Percentiles rank a stretch among this genome's conserved stretches.
phyloP scores from a whole-genome alignment of 2,797 vertebrate genomes.

The Bothrops alternatus region DNA sequence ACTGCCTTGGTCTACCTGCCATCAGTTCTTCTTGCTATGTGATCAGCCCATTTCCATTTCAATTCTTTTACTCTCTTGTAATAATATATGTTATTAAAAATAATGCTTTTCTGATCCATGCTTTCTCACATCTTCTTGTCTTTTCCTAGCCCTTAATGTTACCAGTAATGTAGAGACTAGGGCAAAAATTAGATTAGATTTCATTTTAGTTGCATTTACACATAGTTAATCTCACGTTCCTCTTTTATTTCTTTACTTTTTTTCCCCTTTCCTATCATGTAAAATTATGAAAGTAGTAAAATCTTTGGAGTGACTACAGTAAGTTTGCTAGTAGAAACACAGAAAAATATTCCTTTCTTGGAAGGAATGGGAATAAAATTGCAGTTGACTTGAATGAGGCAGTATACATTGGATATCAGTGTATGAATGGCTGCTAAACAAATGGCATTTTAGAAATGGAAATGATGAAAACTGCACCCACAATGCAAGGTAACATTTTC shows the following conservation, averaged over 20 bases:
- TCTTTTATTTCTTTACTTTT: neutral
- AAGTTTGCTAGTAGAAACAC: neutral
- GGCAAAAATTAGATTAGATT: neutral
- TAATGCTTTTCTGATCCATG: neutral
- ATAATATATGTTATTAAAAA: neutral
- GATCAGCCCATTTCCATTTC: neutral
- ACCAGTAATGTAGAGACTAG: neutral
- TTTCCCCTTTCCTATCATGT: neutral
- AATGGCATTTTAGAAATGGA: neutral
- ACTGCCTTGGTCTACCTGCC: neutral
- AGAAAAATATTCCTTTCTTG: neutral
- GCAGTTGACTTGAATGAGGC: neutral
- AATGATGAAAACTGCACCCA: neutral
- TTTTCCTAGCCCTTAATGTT: neutral
- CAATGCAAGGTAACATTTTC: neutral
- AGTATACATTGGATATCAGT: neutral
- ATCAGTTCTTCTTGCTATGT: neutral
- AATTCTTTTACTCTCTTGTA: neutral
- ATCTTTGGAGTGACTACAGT: neutral
- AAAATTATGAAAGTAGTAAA: neutral
- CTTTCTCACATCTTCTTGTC: neutral
- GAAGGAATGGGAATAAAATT: neutral
- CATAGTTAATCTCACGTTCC: neutral
- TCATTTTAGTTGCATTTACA: neutral
- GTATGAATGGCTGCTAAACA: neutral